Base-by-base conservation (phyloP, 2,113 vertebrate species). In the Galeopterus variegatus region DNA sequence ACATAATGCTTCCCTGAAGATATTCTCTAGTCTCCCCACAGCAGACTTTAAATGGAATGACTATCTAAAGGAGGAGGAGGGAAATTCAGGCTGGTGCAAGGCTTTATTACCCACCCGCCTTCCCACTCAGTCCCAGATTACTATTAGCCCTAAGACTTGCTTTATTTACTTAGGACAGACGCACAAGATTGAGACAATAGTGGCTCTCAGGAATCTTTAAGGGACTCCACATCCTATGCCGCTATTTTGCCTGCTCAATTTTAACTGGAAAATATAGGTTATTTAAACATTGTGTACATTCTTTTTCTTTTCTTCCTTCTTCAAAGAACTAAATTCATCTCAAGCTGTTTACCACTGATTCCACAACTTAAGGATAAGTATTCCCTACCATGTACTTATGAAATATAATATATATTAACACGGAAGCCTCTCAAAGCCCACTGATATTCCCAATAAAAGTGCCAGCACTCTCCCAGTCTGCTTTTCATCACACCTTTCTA, bases 121-220 rank as follows among this genome's bases (percentile, higher is more conserved):
- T 31, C 24, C 17, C 33, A 12, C 14, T 93, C 41, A 54, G n/a
- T 77, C 54, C 41, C 86, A 67, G 2, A 93, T 50, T 76, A 31
- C 52, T 26, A 60, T 10, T 48, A 80, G 54, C 11, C 56, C 45
- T 70, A 84, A 96, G 56, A 85, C 33, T 65, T 77, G 56, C 58
- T 96, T 96, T 93, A 88, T 87, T 93, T 90, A 88, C 33, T 87
- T 91, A 88, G 67, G 18, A 92, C 26, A 90, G 23, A 86, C 7
- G 1, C 50, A 72, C 12, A 90, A 81, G 36, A 89, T 0, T 65
- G 54, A 88, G n/a, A 65, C 64, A 93, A 94, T 41, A 58, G 0
- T 88, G 60, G 76, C 70, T 94, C 54, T 52, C 31, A 33, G 54
- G 84, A 81, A 90, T 64, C 45, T 77, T 88, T 45, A 64, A 77